Evolutionary conservation across 2,113 vertebrate genomes (phyloP).

Genomic region (Hyaena hyaena): DNA sequence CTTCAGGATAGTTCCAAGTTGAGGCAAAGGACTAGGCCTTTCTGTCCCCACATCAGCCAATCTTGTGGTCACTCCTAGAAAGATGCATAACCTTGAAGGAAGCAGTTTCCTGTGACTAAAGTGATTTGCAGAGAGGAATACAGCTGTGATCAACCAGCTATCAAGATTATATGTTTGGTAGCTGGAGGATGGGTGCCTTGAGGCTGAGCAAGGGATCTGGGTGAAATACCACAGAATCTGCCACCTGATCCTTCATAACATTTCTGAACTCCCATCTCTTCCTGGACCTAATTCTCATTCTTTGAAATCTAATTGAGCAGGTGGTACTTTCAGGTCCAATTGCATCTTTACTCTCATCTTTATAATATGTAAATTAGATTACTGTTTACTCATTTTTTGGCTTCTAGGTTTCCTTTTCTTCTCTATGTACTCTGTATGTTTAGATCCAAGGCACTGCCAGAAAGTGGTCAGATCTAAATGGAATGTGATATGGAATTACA

Average conservation of each 20-base stretch:
- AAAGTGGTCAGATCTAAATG: neutral
- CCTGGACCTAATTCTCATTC: neutral
- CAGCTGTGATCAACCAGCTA: accelerated
- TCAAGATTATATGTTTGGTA: neutral
- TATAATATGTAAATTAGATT: neutral
- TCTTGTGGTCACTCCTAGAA: neutral
- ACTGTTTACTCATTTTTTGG: neutral
- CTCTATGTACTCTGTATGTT: neutral
- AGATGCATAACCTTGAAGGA: neutral
- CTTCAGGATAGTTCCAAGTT: neutral
- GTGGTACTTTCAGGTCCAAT: neutral
- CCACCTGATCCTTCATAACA: too few relatives aligned
- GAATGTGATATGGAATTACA: neutral
- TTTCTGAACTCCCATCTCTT: neutral
- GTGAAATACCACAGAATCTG: neutral
- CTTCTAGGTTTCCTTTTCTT: neutral
- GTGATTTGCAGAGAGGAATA: neutral
- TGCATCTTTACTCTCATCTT: neutral
- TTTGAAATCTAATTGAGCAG: neutral
- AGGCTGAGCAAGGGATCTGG: neutral
- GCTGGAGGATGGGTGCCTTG: neutral
- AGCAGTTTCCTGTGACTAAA: neutral
- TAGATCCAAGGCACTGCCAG: neutral
- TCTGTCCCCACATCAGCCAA: neutral
- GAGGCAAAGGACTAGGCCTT: neutral